Evolutionary conservation across 2,113 vertebrate genomes (phyloP).

Genomic region (Cranoglanis bouderius): DNA sequence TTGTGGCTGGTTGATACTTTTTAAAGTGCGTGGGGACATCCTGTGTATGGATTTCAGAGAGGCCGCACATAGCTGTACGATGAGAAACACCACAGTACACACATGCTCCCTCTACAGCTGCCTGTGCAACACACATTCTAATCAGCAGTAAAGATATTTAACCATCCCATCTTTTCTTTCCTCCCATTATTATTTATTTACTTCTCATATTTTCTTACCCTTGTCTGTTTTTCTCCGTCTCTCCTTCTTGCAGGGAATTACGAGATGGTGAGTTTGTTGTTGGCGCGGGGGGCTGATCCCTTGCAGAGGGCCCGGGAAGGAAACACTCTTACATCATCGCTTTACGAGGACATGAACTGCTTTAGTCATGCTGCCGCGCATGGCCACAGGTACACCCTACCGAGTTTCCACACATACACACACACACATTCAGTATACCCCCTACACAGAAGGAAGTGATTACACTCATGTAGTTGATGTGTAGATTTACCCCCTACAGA

Average conservation of each 20-base stretch:
- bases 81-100: slow-evolving; percentile 36
- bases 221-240: slow-evolving; percentile 25
- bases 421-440: not conserved
- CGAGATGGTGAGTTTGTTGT: slow-evolving; percentile 90
- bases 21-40: slow-evolving; percentile 55
- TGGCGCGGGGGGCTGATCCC: slow-evolving; percentile 88
- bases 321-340: slow-evolving; percentile 82
- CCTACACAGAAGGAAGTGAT: slow-evolving; percentile 3
- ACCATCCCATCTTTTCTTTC: not conserved
- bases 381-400: slow-evolving; percentile 84
- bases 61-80: slow-evolving; percentile 57
- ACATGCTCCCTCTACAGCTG: slow-evolving; percentile 32
- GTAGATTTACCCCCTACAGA: not conserved
- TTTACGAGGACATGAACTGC: slow-evolving; percentile 96
- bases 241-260: slow-evolving; percentile 83
- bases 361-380: slow-evolving; percentile 96
- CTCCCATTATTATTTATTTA: not conserved
- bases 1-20: slow-evolving; percentile 53
- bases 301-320: slow-evolving; percentile 84
- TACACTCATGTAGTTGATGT: not conserved
- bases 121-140: not conserved
- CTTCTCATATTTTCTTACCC: not conserved
- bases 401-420: slow-evolving; percentile 8
- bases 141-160: not conserved
- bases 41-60: slow-evolving; percentile 58